phyloP scores from a whole-genome alignment of 1,140 invertebrate species.

The Aphelenchoides fujianensis region DNA sequence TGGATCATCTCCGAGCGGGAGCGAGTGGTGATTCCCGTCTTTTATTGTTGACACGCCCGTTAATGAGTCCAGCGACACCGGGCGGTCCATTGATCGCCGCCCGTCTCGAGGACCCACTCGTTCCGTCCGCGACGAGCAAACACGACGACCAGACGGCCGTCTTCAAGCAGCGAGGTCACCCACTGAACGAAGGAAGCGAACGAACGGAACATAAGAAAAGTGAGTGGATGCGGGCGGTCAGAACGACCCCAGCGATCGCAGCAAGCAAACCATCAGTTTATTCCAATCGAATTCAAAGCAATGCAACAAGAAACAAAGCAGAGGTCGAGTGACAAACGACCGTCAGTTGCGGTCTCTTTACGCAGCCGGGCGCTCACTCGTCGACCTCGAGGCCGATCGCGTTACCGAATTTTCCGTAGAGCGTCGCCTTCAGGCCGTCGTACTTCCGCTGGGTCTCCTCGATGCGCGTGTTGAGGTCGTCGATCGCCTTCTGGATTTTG shows the following conservation, averaged over 20 bases:
- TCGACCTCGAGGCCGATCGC: constrained; percentile 17
- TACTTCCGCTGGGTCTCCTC: not conserved
- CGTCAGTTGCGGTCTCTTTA: not conserved
- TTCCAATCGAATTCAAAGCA: not conserved
- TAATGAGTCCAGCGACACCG: too few relatives aligned
- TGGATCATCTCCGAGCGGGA: too few relatives aligned
- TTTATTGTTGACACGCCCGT: too few relatives aligned
- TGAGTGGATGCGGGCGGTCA: not conserved
- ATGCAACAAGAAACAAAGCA: not conserved
- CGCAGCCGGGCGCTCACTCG: not conserved
- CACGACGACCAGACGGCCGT: too few relatives aligned
- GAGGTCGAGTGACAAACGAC: not conserved
- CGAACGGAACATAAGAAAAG: too few relatives aligned
- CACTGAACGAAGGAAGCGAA: too few relatives aligned
- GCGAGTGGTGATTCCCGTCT: too few relatives aligned
- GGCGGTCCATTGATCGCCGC: too few relatives aligned
- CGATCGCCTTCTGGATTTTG: constrained; percentile 7
- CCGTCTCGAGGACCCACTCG: too few relatives aligned
- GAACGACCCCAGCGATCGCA: not conserved
- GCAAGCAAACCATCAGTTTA: constrained; percentile 1
- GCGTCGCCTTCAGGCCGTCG: not conserved
- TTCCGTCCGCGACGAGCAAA: too few relatives aligned
- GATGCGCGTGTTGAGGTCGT: not conserved
- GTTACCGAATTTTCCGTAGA: constrained; percentile 17
- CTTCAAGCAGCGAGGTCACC: too few relatives aligned